A percentile compares a stretch with the other conserved stretches of the same genome.
These are phyloP conservation scores for Paraplagusia blochii DNA, from an alignment of 2,113 vertebrate species.

Conservation along the genomic window DNA sequence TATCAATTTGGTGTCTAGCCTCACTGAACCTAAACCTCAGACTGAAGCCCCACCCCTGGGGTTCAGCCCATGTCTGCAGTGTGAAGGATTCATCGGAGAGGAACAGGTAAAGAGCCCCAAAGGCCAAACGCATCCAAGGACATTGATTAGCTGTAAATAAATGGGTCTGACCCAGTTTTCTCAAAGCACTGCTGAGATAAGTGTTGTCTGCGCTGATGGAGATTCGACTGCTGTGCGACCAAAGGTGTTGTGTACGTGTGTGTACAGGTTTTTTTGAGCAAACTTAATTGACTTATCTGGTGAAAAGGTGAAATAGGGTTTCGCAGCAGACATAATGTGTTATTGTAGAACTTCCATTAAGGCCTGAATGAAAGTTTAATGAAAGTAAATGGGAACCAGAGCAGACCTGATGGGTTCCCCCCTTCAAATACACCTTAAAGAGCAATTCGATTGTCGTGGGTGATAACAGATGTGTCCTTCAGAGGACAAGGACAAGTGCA, in stretches of 20 bases:
- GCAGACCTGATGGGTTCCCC: slow-evolving; percentile 6
- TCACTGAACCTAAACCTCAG: slow-evolving; percentile 14
- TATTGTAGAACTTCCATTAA: slow-evolving; percentile 11
- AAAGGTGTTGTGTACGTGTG: slow-evolving; percentile 4
- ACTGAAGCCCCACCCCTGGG: slow-evolving; percentile 11
- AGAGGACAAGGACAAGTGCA: too few relatives aligned
- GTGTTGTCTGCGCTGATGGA: slow-evolving; percentile 1
- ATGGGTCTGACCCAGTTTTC: slow-evolving; percentile 45
- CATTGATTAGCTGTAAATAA: slow-evolving; percentile 51
- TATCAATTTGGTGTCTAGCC: slow-evolving; percentile 2
- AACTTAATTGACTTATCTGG: slow-evolving; percentile 8
- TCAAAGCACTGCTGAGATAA: slow-evolving; percentile 12
- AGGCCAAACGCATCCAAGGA: slow-evolving; percentile 24
- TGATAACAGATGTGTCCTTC: neutral
- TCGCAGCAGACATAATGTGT: slow-evolving; percentile 12
- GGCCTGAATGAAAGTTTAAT: slow-evolving; percentile 8
- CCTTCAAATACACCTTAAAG: neutral
- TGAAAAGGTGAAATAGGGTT: neutral
- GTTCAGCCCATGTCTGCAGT: slow-evolving; percentile 17
- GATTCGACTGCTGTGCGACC: slow-evolving; percentile 8
- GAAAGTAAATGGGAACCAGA: slow-evolving; percentile 15
- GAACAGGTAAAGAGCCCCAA: slow-evolving; percentile 39
- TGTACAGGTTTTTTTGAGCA: neutral
- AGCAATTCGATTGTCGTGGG: neutral
- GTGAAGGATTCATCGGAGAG: slow-evolving; percentile 29